Evolutionary conservation across 1,140 invertebrate genomes (phyloP).

Genomic region (Drosophila kikkawai): DNA sequence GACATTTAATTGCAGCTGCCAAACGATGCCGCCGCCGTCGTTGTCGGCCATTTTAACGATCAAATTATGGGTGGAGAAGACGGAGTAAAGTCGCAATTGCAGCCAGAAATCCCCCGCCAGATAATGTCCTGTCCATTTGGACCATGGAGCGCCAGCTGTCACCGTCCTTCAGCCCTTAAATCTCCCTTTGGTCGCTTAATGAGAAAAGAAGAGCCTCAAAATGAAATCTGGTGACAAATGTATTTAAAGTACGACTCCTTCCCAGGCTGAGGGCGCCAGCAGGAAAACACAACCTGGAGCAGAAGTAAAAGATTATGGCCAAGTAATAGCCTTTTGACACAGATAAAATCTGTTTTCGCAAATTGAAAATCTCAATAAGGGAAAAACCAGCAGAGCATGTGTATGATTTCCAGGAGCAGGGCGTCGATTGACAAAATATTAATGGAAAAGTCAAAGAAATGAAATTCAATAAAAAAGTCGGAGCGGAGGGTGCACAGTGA

Average conservation of each 20-base stretch:
- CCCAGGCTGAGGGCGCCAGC: neutral
- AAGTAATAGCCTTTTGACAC: constrained; percentile 35
- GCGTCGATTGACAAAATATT: constrained; percentile 54
- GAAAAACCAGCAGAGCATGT: constrained; percentile 3
- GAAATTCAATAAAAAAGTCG: constrained; percentile 20
- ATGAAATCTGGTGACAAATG: constrained; percentile 4
- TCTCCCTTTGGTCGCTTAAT: constrained; percentile 49
- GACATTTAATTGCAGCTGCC: constrained; percentile 75
- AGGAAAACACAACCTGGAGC: constrained; percentile 1
- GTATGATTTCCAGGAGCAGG: neutral
- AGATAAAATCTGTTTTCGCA: constrained; percentile 23
- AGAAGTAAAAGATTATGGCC: constrained; percentile 27
- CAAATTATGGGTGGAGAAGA: constrained; percentile 71
- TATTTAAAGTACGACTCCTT: constrained; percentile 20
- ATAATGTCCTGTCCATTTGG: constrained; percentile 54
- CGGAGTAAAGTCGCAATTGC: constrained; percentile 39
- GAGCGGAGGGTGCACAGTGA: neutral
- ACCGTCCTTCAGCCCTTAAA: constrained; percentile 32
- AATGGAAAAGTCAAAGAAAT: constrained; percentile 51
- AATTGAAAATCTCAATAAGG: constrained; percentile 45
- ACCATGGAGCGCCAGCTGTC: constrained; percentile 72
- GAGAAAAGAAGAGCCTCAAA: constrained; percentile 17
- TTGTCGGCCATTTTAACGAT: constrained; percentile 77
- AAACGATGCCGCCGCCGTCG: constrained; percentile 53
- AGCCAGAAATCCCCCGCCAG: constrained; percentile 37